Conservation (phyloP, 1,140 invertebrate genomes). For the Drosophila burlai region DNA sequence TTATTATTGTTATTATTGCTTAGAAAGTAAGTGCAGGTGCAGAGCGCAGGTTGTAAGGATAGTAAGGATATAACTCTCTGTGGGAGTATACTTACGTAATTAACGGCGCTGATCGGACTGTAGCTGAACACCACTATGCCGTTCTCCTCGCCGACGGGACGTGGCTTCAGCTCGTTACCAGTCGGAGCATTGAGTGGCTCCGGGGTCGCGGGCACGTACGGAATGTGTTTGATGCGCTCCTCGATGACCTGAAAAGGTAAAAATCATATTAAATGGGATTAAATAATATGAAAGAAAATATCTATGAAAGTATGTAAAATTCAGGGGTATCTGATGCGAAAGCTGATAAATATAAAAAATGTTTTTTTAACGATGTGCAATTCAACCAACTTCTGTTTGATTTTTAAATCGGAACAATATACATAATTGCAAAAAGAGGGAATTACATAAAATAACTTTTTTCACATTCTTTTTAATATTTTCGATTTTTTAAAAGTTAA, state of each 20-base stretch:
- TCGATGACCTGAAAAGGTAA: constrained; percentile 89
- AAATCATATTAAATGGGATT: neutral
- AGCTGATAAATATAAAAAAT: neutral
- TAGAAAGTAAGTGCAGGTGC: constrained; percentile 26
- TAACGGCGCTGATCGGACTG: constrained; percentile 93
- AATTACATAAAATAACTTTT: neutral
- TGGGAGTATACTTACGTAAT: constrained; percentile 90
- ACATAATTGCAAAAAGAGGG: neutral
- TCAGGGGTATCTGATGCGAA: too few relatives aligned
- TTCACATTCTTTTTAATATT: too few relatives aligned
- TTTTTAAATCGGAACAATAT: neutral
- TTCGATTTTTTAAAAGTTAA: too few relatives aligned
- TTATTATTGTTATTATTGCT: neutral
- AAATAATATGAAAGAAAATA: neutral
- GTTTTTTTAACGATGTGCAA: neutral
- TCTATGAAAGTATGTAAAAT: neutral
- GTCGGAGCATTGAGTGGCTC: constrained; percentile 93
- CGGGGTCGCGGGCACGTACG: constrained; percentile 89
- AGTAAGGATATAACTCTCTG: too few relatives aligned
- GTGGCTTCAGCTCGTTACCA: constrained; percentile 92
- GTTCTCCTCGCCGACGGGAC: constrained; percentile 93
- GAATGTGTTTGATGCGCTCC: constrained; percentile 92
- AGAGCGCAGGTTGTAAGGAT: constrained; percentile 6
- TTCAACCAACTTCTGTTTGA: neutral
- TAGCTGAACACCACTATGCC: constrained; percentile 95